Base-by-base conservation (phyloP, 2,113 vertebrate genomes). In the Bombycilla garrulus region DNA sequence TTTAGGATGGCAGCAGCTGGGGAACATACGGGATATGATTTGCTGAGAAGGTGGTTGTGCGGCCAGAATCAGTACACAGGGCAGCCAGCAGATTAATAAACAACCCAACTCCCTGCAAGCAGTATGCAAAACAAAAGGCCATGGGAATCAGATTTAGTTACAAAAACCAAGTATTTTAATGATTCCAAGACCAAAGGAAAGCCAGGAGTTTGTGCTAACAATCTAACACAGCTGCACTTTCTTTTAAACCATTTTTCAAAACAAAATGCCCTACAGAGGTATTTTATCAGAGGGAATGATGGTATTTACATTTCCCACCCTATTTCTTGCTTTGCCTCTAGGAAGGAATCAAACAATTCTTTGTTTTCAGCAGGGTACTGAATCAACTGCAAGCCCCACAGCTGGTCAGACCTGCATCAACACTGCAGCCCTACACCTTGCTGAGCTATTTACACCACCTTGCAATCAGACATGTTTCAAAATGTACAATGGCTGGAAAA, bases 1-100 rank as follows among this genome's bases (percentile, higher is more conserved):
- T 89, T 74, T 81, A 82, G 93, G 84, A 95, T 61, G 81, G 91
- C 70, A 91, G 78, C 94, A 95, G 94, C 93, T 95, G 95, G 44
- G 78, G 88, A 87, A 56, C 73, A 58, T 11, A 67, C 0, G 3
- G 81, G 42, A 33, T 45, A 18, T 1, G 48, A 88, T 90, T 64
- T 84, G 86, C 91, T 71, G 91, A 91, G 83, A 81, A 89, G 81
- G 81, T 92, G 54, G 62, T 15, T 92, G 45, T 50, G 51, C 84
- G 60, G 78, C 54, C 66, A 54, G 69, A 78, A 71, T 62, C 81
- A 53, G 73, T 15, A 33, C 31, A 25, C 9, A 1, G 54, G n/a
- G 73, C 54, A 69, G 91, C 47, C 9, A 38, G 62, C 51, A 50
- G 53, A 89, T 87, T 90, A 87, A 92, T 82, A 61, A 91, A 89